Percentiles rank a stretch among this genome's conserved stretches.
Conservation (phyloP, 2,113 vertebrate genomes). For the Orthonyx spaldingii region DNA sequence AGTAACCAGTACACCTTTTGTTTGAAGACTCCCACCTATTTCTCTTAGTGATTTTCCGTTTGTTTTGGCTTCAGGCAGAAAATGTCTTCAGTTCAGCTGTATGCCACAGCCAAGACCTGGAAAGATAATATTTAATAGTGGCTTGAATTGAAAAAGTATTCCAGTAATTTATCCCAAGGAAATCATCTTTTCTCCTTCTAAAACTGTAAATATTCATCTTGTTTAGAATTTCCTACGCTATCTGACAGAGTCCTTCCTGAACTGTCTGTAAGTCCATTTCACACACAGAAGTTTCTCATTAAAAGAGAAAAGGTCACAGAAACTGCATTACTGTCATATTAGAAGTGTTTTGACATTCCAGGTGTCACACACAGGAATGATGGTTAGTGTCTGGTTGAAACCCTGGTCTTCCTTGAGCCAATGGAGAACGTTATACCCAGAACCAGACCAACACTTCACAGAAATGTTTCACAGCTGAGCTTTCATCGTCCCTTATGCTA, state of each 20-base stretch:
- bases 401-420: neutral
- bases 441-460: neutral
- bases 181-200: neutral
- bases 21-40: neutral
- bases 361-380: neutral
- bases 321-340: neutral
- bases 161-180: neutral
- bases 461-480: neutral
- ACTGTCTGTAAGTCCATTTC: neutral
- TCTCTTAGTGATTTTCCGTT: neutral
- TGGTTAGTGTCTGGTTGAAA: neutral
- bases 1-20: neutral
- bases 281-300: neutral
- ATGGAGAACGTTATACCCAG: neutral
- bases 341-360: neutral
- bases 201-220: neutral
- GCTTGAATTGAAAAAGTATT: neutral
- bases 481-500: neutral
- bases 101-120: neutral
- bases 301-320: constrained; percentile 39
- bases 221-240: neutral
- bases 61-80: constrained; percentile 32
- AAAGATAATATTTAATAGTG: neutral
- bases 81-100: neutral
- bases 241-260: neutral